Evolutionary conservation across 2,797 vertebrate genomes (phyloP).

Genomic region (Dendrocincla fuliginosa): DNA sequence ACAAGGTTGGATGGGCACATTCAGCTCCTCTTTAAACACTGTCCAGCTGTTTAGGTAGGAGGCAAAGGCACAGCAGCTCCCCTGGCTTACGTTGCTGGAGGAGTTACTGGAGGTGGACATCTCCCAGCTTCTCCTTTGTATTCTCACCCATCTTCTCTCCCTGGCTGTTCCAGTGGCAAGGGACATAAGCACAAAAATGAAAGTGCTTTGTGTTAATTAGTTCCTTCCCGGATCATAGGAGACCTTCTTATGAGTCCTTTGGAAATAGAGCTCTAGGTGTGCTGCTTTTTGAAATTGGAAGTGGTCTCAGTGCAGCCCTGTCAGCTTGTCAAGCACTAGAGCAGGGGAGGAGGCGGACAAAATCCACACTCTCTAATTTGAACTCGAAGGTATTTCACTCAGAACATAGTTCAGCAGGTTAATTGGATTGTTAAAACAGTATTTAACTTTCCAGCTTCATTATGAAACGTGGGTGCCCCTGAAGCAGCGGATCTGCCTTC

Average conservation of each 20-base stretch:
- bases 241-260: background rate
- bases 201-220: background rate
- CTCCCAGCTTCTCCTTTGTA: background rate
- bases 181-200: background rate
- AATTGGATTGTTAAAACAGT: background rate
- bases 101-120: background rate
- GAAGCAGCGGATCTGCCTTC: background rate
- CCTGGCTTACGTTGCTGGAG: background rate
- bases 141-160: background rate
- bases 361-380: background rate
- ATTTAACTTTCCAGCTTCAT: background rate
- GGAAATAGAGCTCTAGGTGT: background rate
- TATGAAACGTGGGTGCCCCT: background rate
- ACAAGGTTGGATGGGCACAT: background rate
- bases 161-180: background rate
- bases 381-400: background rate
- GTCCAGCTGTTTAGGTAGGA: background rate
- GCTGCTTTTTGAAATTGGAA: background rate
- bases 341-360: fast-evolving
- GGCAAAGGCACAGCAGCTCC: background rate
- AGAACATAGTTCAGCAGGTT: background rate
- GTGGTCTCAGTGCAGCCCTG: background rate
- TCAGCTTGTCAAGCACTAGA: background rate
- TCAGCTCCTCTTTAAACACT: background rate
- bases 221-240: background rate